Conservation (phyloP, 2,797 vertebrate species). For the Notamacropus eugenii region DNA sequence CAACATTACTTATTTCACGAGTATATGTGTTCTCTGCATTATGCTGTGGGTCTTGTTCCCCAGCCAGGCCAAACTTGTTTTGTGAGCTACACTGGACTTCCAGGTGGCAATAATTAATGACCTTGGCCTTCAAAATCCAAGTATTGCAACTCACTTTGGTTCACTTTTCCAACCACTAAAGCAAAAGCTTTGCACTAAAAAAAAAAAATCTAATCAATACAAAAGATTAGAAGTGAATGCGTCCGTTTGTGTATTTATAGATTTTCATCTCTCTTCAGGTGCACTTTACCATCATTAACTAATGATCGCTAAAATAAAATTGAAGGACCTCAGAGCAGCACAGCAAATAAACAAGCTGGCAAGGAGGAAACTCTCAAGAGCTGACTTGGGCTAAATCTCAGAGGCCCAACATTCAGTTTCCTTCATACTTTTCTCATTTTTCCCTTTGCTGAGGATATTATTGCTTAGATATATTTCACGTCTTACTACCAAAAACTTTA, state of each 20-base stretch:
- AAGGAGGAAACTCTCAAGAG: not conserved
- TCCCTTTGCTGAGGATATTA: not conserved
- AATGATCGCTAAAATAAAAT: conserved; percentile 47
- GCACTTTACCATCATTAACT: conserved; percentile 40
- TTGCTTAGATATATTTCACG: conserved; percentile 43
- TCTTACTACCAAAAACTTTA: conserved; percentile 27
- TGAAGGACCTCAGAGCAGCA: not conserved
- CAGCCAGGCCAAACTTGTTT: conserved; percentile 59
- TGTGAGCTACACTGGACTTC: conserved; percentile 61
- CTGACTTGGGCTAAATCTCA: not conserved
- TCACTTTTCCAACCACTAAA: conserved; percentile 57
- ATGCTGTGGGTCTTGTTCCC: conserved; percentile 46
- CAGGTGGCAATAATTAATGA: conserved; percentile 76
- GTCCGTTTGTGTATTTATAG: conserved; percentile 56
- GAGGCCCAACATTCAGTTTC: not conserved
- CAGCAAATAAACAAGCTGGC: not conserved
- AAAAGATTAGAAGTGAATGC: conserved; percentile 52
- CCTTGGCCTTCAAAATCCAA: conserved; percentile 61
- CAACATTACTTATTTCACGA: conserved; percentile 62
- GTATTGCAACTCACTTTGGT: conserved; percentile 58
- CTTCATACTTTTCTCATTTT: conserved; percentile 28
- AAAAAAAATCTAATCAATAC: conserved; percentile 65
- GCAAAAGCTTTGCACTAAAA: conserved; percentile 64
- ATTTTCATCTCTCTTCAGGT: conserved; percentile 62
- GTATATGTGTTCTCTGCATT: conserved; percentile 71